Conservation (phyloP, 2,797 vertebrate species). For the Schizothorax lantsangensis region DNA sequence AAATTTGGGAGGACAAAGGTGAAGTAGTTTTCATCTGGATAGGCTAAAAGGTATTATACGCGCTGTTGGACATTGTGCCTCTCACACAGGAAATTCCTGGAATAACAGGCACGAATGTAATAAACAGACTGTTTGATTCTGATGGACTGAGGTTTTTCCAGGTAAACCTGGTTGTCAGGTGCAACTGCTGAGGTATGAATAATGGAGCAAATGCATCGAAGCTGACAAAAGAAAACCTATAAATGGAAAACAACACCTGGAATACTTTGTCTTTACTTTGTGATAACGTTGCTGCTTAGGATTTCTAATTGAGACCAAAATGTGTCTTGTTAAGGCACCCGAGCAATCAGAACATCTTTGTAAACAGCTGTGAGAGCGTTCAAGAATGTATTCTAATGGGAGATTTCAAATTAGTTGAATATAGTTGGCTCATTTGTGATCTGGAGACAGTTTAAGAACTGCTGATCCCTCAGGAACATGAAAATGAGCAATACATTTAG, state of each 20-base stretch:
- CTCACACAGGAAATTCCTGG: neutral
- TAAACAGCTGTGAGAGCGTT: conserved; percentile 19
- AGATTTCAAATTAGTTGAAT: conserved; percentile 27
- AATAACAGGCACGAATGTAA: neutral
- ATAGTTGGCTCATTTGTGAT: conserved; percentile 41
- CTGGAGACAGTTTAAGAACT: conserved; percentile 38
- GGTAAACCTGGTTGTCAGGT: conserved; percentile 25
- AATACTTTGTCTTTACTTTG: neutral
- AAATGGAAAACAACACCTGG: conserved; percentile 23
- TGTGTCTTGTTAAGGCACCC: neutral
- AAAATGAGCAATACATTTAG: conserved; percentile 29
- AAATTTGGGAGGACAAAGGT: conserved; percentile 2
- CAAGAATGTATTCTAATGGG: conserved; percentile 9
- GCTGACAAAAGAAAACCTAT: conserved; percentile 11
- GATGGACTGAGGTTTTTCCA: conserved; percentile 19
- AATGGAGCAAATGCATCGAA: neutral
- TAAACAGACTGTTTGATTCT: conserved; percentile 12
- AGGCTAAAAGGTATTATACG: conserved; percentile 40
- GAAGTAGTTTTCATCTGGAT: conserved; percentile 20
- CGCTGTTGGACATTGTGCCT: neutral
- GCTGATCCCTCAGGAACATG: conserved; percentile 27
- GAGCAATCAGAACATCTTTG: conserved; percentile 17
- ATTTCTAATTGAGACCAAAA: conserved; percentile 30
- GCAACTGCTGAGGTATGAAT: conserved; percentile 26
- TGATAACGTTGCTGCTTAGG: neutral